Evolutionary conservation across 2,113 vertebrate species (phyloP).

Genomic region (Hydropotes inermis): DNA sequence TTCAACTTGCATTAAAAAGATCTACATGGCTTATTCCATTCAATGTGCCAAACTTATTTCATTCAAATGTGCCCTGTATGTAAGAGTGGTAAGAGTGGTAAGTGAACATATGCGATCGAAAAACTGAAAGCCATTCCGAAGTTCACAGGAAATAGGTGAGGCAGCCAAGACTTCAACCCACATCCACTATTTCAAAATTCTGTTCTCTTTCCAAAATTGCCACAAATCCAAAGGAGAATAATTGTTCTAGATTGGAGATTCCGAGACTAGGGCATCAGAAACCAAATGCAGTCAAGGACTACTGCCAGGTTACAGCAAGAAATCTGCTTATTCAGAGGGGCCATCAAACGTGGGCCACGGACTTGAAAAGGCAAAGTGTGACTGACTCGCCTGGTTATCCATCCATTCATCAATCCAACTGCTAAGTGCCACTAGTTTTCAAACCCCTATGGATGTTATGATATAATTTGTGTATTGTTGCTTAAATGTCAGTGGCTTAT

Average conservation of each 20-base stretch:
- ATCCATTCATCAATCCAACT: not conserved
- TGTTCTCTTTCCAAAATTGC: not conserved
- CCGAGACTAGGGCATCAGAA: not conserved
- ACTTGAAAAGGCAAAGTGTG: not conserved
- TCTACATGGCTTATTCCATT: not conserved
- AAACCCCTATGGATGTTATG: not conserved
- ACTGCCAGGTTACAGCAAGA: not conserved
- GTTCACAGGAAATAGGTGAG: not conserved
- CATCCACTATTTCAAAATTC: not conserved
- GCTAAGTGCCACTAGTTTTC: not conserved
- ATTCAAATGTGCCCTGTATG: not conserved
- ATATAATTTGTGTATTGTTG: not conserved
- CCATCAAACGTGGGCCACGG: not conserved
- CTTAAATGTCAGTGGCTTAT: not conserved
- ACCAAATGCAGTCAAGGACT: not conserved
- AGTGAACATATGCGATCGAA: not conserved
- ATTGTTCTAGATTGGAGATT: not conserved
- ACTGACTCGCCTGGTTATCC: not conserved
- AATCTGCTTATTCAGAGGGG: not conserved
- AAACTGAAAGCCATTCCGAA: not conserved
- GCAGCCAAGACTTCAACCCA: not conserved
- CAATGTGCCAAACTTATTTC: not conserved
- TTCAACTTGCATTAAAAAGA: not conserved
- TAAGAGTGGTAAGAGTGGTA: not conserved
- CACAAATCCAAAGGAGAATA: not conserved